phyloP scores from a whole-genome alignment of 2,797 vertebrate genomes.

The Telmatherina bonti region DNA sequence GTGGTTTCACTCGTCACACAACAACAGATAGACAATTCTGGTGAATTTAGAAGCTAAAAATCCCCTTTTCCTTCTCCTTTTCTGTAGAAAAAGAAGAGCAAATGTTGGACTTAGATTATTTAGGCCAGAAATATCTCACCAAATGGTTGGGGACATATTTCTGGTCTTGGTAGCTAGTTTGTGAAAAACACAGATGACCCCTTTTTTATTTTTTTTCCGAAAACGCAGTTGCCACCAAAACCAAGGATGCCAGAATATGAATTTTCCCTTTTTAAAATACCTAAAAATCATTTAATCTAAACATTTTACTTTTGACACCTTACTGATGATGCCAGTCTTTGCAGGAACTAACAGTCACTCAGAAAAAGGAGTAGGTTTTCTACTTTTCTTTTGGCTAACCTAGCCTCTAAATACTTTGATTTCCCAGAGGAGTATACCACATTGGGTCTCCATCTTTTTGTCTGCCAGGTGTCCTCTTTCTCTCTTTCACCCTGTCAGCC shows the following conservation, averaged over 20 bases:
- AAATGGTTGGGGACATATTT: neutral
- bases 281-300: too few relatives aligned
- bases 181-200: too few relatives aligned
- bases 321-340: neutral
- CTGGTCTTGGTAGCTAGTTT: too few relatives aligned
- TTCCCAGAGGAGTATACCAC: conserved; percentile 52
- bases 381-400: conserved; percentile 40
- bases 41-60: neutral
- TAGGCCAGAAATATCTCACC: neutral
- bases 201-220: neutral
- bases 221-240: neutral
- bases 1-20: neutral
- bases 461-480: conserved; percentile 51
- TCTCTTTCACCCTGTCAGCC: conserved; percentile 55
- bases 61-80: neutral
- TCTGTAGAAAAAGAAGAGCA: neutral
- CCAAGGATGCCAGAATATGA: neutral
- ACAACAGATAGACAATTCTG: neutral
- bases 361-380: conserved; percentile 17
- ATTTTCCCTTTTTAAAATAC: neutral
- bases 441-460: conserved; percentile 45
- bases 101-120: neutral
- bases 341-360: conserved; percentile 22
- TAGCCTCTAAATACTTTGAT: conserved; percentile 58
- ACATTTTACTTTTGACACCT: neutral